phyloP scores from a whole-genome alignment of 2,113 vertebrate species.

The Trichechus manatus region DNA sequence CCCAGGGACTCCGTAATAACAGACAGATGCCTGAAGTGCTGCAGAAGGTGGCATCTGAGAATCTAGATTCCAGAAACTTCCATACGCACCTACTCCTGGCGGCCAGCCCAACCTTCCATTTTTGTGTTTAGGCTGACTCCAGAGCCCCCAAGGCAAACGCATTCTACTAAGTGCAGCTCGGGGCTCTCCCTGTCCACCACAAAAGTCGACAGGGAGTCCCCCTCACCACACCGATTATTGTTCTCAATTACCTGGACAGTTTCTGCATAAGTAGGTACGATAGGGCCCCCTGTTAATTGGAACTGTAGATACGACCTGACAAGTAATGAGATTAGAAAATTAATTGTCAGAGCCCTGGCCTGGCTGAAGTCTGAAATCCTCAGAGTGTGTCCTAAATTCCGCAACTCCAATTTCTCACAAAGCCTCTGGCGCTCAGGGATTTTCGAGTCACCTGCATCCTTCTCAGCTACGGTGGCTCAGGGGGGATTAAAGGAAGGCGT shows the following conservation, averaged over 20 bases:
- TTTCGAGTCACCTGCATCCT: too few species aligned
- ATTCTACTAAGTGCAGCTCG: neutral
- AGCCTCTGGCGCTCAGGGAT: fast-evolving
- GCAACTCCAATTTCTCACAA: neutral
- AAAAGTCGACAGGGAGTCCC: neutral
- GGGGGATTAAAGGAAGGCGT: neutral
- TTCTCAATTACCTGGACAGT: neutral
- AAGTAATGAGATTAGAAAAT: neutral
- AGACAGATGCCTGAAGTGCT: neutral
- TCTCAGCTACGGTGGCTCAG: neutral
- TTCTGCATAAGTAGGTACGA: fast-evolving
- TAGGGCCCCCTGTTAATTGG: neutral
- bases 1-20: too few species aligned
- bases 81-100: fast-evolving
- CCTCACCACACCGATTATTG: fast-evolving
- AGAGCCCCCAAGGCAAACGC: neutral
- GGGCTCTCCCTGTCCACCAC: neutral
- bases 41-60: neutral
- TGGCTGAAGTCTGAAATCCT: too few species aligned
- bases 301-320: neutral
- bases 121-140: neutral
- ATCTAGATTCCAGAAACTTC: neutral
- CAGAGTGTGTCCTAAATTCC: neutral
- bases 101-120: neutral
- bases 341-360: neutral